Evolutionary conservation across 2,797 vertebrate genomes (phyloP), one percentile per base, ranked within the genome.

Genomic region (Macroramphosus scolopax): DNA sequence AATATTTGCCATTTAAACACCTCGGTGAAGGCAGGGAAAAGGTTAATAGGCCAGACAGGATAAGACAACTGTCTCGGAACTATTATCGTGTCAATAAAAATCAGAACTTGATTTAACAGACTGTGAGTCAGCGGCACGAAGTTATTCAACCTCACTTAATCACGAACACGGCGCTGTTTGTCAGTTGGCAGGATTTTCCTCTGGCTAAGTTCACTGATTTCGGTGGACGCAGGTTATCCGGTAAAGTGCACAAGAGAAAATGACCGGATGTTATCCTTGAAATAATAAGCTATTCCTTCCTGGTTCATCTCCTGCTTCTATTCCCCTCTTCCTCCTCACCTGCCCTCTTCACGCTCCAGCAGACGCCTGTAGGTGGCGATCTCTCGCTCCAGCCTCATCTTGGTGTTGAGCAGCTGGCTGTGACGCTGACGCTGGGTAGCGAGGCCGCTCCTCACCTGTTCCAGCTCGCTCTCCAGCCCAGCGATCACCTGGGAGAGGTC

Each of bases 331-430:
- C 2, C 6, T n/a, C 26, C 82, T 77, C 87, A 97, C 96, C 96
- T 95, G 88, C 85, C 91, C 81, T 98, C 95, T 48, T 98, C 96
- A 3, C 86, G 84, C 49, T 98, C 95, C 36, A 98, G 81, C 31
- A 98, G 89, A 15, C 78, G 92, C 37, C 96, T 89, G n/a, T 98
- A 98, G 0, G 92, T 95, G 0, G 90, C 54, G 10, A 98, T 97
- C 82, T 98, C 96, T 16, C 90, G 88, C 75, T 98, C 95, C 60
- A 98, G 89, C 55, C 88, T 92, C 93, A 97, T 95, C 76, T 96
- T 95, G 0, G 94, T 94, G 88, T 98, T 93, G 66, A 98, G 92
- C 40, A 98, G 91, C 70, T 89, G 84, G 69, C 89, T 82, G 2
- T 98, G 95, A 51, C 94, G 92, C 45, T 91, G 89, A 2, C 92